Percentiles rank a stretch among this genome's conserved stretches.
Conservation (phyloP, 2,888 invertebrate genomes). For the Neuroscelio doddi region DNA sequence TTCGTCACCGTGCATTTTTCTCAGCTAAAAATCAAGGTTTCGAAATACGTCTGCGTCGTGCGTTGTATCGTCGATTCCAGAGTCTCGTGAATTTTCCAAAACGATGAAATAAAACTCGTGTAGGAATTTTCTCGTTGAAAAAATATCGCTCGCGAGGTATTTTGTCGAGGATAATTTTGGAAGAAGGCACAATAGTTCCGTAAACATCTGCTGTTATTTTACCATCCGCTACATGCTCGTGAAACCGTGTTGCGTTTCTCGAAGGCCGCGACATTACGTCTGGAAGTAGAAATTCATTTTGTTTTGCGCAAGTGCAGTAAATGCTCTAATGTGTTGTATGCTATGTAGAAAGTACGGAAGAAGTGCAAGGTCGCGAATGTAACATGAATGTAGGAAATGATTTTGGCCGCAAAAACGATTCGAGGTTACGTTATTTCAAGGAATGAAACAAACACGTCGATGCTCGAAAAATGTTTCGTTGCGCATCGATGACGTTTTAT, state of each 20-base stretch:
- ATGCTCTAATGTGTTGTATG: no score
- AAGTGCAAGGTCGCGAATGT: slow-evolving; percentile 41
- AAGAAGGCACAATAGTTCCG: not conserved
- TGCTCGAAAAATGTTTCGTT: no score
- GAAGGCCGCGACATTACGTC: slow-evolving; percentile 36
- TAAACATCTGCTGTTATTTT: slow-evolving; percentile 17
- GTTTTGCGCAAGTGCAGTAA: slow-evolving; percentile 22
- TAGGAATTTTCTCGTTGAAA: no score
- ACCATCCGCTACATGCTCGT: slow-evolving; percentile 21
- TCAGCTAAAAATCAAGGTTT: not conserved
- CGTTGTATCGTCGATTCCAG: no score
- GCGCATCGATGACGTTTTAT: no score
- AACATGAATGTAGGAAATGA: slow-evolving; percentile 1
- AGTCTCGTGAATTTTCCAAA: no score
- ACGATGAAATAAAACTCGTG: no score
- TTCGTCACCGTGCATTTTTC: slow-evolving; percentile 20
- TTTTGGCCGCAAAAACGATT: not conserved
- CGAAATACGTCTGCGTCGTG: not conserved
- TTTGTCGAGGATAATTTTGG: not conserved
- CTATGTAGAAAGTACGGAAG: slow-evolving; percentile 28
- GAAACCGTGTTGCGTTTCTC: slow-evolving; percentile 24
- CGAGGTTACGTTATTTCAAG: not conserved
- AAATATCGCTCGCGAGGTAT: no score
- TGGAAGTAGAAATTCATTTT: slow-evolving; percentile 28
- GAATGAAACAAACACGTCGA: no score